Conservation (phyloP, 2,113 vertebrate genomes). For the Oostethus manadensis region DNA sequence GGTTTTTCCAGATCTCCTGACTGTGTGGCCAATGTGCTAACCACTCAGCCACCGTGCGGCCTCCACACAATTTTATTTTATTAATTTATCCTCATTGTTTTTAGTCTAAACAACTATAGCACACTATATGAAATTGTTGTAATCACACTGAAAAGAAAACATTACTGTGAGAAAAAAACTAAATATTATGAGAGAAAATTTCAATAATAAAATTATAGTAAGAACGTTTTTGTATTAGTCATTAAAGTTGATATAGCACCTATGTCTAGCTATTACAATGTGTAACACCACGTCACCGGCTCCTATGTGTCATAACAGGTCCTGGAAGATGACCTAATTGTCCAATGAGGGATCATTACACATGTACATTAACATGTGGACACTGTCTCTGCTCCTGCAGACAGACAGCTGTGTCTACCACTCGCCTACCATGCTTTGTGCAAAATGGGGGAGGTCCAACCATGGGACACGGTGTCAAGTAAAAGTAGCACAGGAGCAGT, state of each 20-base stretch:
- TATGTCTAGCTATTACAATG: slow-evolving; percentile 7
- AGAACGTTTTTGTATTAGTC: too few relatives aligned
- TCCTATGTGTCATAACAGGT: slow-evolving; percentile 26
- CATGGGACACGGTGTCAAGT: slow-evolving; percentile 56
- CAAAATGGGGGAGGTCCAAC: slow-evolving; percentile 35
- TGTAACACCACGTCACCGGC: background rate
- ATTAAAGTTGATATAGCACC: background rate
- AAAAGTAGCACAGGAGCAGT: slow-evolving; percentile 52
- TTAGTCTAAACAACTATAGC: background rate
- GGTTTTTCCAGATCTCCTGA: too few relatives aligned
- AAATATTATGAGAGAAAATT: background rate
- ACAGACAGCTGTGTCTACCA: slow-evolving; percentile 64
- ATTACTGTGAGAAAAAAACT: background rate
- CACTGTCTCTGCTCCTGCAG: slow-evolving; percentile 23
- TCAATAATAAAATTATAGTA: too few relatives aligned
- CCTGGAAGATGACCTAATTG: slow-evolving; percentile 39
- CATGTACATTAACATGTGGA: slow-evolving; percentile 52
- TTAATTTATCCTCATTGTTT: background rate
- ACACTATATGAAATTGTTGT: background rate
- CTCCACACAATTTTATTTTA: background rate
- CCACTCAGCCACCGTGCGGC: too few relatives aligned
- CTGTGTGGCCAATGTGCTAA: too few relatives aligned
- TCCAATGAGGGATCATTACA: slow-evolving; percentile 53
- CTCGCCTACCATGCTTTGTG: slow-evolving; percentile 25
- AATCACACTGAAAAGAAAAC: background rate